Conservation (phyloP, 2,113 vertebrate genomes). For the Eulemur rufifrons region DNA sequence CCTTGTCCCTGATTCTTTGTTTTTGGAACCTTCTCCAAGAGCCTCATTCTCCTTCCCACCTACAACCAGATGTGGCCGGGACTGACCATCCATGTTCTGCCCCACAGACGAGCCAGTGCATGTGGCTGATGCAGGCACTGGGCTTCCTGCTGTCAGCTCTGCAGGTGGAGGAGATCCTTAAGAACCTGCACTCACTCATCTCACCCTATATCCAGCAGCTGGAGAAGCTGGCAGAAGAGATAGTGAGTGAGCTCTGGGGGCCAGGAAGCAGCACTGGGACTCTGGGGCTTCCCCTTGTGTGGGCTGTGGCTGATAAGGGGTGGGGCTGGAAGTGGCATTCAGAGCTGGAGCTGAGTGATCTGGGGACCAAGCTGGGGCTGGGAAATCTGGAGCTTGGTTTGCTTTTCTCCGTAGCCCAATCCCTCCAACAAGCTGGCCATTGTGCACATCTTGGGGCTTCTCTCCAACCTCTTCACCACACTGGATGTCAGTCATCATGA, state of each 20-base stretch:
- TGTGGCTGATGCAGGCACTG: conserved; percentile 99
- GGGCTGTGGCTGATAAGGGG: background rate
- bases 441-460: conserved; percentile 97
- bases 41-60: background rate
- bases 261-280: background rate
- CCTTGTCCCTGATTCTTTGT: background rate
- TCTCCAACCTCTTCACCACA: conserved; percentile 98
- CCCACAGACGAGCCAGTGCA: conserved; percentile 97
- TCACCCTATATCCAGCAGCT: conserved; percentile 99
- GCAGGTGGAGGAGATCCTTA: conserved; percentile 97
- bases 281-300: background rate
- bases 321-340: background rate
- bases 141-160: conserved; percentile 98
- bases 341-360: background rate
- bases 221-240: conserved; percentile 97
- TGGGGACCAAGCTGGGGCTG: background rate
- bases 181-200: conserved; percentile 98
- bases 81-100: conserved; percentile 61
- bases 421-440: conserved; percentile 98
- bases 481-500: conserved; percentile 98
- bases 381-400: conserved; percentile 21
- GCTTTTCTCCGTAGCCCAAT: conserved; percentile 90
- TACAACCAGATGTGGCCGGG: background rate
- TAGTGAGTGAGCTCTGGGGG: conserved; percentile 82
- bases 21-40: background rate